Conservation (phyloP, 2,888 invertebrate species). For the Branchinecta sandiegonensis region DNA sequence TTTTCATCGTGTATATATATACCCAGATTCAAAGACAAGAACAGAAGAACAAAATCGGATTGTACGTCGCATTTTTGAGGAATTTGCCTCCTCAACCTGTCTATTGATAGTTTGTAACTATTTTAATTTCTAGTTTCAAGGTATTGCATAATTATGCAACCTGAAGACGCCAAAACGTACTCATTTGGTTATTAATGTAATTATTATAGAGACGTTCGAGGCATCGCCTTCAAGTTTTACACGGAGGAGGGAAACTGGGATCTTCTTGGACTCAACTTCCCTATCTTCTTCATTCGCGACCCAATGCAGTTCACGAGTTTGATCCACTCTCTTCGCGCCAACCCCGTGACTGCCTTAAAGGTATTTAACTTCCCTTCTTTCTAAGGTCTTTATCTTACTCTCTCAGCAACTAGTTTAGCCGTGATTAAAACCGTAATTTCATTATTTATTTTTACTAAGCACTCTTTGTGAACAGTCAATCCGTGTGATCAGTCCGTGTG, state of each 20-base stretch:
- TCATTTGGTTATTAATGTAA: neutral
- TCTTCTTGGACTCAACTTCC: constrained; percentile 42
- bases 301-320: constrained; percentile 41
- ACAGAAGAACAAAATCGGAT: too few species aligned
- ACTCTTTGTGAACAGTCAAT: too few species aligned
- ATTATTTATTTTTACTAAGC: too few species aligned
- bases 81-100: too few species aligned
- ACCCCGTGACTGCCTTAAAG: constrained; percentile 20
- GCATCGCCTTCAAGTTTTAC: constrained; percentile 42
- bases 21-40: too few species aligned
- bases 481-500: too few species aligned
- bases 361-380: neutral
- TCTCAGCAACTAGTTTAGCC: too few species aligned
- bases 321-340: constrained; percentile 38
- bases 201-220: constrained; percentile 37
- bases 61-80: too few species aligned
- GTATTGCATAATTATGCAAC: neutral
- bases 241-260: constrained; percentile 38
- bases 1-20: too few species aligned
- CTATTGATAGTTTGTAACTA: too few species aligned
- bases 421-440: too few species aligned
- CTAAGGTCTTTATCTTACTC: too few species aligned
- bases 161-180: neutral
- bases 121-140: neutral
- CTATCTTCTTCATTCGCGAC: constrained; percentile 44